Percentiles rank a stretch among this genome's conserved stretches.
Evolutionary conservation across 37 sponge, comb jelly and placozoan species (phyloP).

Genomic region (Lycopodina hypogea): DNA sequence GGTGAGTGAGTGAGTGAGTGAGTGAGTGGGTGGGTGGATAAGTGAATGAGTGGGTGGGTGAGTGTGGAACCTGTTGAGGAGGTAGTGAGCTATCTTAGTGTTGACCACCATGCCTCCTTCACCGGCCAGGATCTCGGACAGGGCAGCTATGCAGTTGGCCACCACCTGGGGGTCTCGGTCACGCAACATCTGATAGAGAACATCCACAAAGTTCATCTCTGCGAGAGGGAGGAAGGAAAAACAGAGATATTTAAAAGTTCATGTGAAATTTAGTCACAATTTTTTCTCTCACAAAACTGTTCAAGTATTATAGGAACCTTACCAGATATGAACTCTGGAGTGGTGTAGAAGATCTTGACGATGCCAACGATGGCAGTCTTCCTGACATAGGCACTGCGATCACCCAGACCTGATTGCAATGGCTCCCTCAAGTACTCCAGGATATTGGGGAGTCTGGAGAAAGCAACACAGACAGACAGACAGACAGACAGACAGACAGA

Average conservation of each 20-base stretch:
- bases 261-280: not conserved
- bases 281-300: no score
- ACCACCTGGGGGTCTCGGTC: constrained; percentile 89
- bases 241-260: not conserved
- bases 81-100: constrained; percentile 83
- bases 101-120: constrained; percentile 92
- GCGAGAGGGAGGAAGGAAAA: not conserved
- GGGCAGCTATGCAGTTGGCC: constrained; percentile 74
- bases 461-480: not conserved
- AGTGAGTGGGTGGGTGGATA: no score
- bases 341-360: constrained; percentile 79
- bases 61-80: constrained; percentile 77
- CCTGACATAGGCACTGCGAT: constrained; percentile 89
- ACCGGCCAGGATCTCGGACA: constrained; percentile 86
- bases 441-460: constrained; percentile 68
- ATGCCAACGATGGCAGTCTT: constrained; percentile 92
- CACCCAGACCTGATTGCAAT: constrained; percentile 80
- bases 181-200: constrained; percentile 81
- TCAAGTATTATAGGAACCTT: no score
- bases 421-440: constrained; percentile 90
- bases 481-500: not conserved
- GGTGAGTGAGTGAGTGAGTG: no score
- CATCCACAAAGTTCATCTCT: constrained; percentile 79
- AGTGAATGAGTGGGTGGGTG: no score
- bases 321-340: constrained; percentile 79